phyloP scores from a whole-genome alignment of 1,140 invertebrate species.

The Achatina immaculata region DNA sequence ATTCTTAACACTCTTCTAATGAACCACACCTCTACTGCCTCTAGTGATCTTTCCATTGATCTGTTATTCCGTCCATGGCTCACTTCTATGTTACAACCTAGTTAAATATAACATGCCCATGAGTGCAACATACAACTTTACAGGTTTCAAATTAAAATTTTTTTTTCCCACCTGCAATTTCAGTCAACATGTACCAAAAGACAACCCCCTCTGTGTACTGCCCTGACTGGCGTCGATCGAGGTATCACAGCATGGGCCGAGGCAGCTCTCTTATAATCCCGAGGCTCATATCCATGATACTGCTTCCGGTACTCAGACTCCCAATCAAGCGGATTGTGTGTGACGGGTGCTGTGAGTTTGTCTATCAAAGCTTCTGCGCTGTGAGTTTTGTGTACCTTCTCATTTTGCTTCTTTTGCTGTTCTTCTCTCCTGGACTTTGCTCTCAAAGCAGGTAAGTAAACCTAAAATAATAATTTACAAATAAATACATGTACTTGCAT shows the following conservation, averaged over 20 bases:
- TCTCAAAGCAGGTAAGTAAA: conserved; percentile 26
- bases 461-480: conserved; percentile 5
- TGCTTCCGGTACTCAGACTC: conserved; percentile 30
- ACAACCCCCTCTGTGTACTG: conserved; percentile 27
- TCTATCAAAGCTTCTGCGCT: conserved; percentile 28
- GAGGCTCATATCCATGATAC: conserved; percentile 35
- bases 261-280: conserved; percentile 22
- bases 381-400: background rate
- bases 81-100: too few species aligned
- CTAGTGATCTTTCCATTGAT: too few species aligned
- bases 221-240: background rate
- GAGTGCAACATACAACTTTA: too few species aligned
- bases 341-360: background rate
- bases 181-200: conserved; percentile 27
- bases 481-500: background rate
- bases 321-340: background rate
- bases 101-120: too few species aligned
- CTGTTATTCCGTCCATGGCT: too few species aligned
- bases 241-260: conserved; percentile 26
- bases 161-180: too few species aligned
- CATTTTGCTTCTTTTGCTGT: background rate
- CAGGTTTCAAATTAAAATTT: too few species aligned
- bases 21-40: too few species aligned
- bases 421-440: conserved; percentile 21
- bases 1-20: too few species aligned